Evolutionary conservation across 1,140 invertebrate genomes (phyloP), one percentile per base, ranked within the genome.

Genomic region (Euura lappo): DNA sequence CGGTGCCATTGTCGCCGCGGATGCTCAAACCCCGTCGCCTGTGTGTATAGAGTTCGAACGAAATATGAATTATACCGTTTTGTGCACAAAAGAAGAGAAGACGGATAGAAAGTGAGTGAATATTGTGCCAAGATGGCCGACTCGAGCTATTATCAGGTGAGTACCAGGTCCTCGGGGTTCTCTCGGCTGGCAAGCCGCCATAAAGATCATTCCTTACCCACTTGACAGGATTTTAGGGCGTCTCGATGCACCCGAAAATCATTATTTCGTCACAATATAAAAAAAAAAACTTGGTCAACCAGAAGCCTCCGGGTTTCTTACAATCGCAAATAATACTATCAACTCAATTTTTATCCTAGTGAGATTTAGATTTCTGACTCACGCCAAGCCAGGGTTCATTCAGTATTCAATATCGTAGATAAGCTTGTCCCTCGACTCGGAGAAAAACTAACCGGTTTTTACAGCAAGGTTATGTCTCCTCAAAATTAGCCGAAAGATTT

Each of bases 81-180:
- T 74, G 78, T 82, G 75, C 80, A 82, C 82, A 82, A 85, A 83
- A 80, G 28, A 28, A 28, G 28, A 28, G 28, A 28, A 28, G 79
- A 84, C 80, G 78, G 83, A 82, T 84, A 84, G 84, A 84, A 84
- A 85, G 80, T 82, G 66, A 78, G 78, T 81, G 79, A 75, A 78
- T 81, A 73, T 79, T 74, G 77, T 79, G 68, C 82, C 89, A 90
- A 90, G 82, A 90, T 90, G 89, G 89, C 89, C 85, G 89, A 90
- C 83, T 89, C 89, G 72, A 87, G 86, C 81, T 89, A 89, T 88
- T 90, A 90, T 88, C 89, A 90, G 89, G 89, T 89, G 87, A 89
- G 89, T 85, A 75, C 77, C 78, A 68, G 69, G 3, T 75, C 66
- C 46, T 46, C 28, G 44, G 45, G 66, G 4, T 47, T 68, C 70